phyloP scores from a whole-genome alignment of 2,888 invertebrate genomes.

The Apamea epomidion region DNA sequence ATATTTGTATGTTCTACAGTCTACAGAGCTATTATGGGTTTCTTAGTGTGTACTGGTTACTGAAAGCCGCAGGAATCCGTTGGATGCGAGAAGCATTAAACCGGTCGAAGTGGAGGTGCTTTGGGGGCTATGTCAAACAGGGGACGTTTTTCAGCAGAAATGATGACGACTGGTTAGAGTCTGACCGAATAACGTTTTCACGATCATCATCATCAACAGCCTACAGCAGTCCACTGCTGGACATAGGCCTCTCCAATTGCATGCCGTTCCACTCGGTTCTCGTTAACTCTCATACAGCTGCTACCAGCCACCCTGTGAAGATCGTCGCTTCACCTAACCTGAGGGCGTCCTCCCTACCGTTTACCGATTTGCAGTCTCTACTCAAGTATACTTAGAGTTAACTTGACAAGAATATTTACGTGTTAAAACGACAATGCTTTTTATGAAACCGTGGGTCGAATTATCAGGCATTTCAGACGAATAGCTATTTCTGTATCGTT shows the following conservation, averaged over 20 bases:
- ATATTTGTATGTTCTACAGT: not conserved
- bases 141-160: too few relatives aligned
- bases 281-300: not conserved
- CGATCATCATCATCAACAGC: not conserved
- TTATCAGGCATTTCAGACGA: too few relatives aligned
- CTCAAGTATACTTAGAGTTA: too few relatives aligned
- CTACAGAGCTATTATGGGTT: not conserved
- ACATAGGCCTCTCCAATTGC: not conserved
- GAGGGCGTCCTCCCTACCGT: not conserved
- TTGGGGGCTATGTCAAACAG: too few relatives aligned
- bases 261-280: not conserved
- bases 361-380: too few relatives aligned
- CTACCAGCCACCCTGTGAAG: not conserved
- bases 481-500: too few relatives aligned
- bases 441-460: too few relatives aligned
- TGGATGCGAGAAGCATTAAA: too few relatives aligned
- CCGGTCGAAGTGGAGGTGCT: too few relatives aligned
- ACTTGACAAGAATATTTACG: too few relatives aligned
- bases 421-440: too few relatives aligned
- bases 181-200: not conserved
- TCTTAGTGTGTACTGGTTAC: not conserved
- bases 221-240: not conserved
- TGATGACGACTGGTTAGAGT: not conserved
- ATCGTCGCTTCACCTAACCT: not conserved
- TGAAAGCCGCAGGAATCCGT: too few relatives aligned